These are phyloP conservation scores for Tenthredo distinguenda DNA, from an alignment of 2,888 invertebrate genomes.

Conservation along the genomic window DNA sequence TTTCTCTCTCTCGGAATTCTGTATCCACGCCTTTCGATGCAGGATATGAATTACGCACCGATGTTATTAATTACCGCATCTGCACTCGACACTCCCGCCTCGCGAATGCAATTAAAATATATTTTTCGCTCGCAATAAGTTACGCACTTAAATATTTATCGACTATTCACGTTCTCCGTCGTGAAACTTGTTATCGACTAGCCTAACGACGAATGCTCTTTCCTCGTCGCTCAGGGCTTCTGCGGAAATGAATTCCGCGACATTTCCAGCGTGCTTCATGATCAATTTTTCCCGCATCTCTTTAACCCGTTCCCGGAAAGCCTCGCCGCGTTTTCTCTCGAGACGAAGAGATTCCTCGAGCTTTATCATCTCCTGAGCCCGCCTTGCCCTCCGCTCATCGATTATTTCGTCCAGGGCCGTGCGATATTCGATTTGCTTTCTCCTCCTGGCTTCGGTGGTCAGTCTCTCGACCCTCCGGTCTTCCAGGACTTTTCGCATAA, in stretches of 20 bases:
- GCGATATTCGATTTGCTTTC: conserved; percentile 64
- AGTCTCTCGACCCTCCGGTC: conserved; percentile 65
- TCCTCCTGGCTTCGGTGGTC: conserved; percentile 64
- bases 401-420: conserved; percentile 67
- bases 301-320: conserved; percentile 55
- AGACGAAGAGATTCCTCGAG: conserved; percentile 55
- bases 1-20: background rate
- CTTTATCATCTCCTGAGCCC: conserved; percentile 61
- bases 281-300: conserved; percentile 66
- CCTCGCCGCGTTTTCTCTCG: conserved; percentile 57
- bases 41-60: background rate
- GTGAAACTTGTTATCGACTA: background rate
- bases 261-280: conserved; percentile 63
- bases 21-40: background rate
- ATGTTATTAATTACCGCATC: background rate
- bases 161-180: background rate
- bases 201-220: conserved; percentile 56
- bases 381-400: conserved; percentile 63
- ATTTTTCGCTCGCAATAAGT: background rate
- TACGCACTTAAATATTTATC: background rate
- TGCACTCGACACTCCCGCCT: background rate
- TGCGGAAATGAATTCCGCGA: conserved; percentile 63
- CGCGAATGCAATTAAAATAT: conserved; percentile 6
- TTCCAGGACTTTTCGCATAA: conserved; percentile 66
- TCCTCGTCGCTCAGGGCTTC: conserved; percentile 63